Evolutionary conservation across 2,113 vertebrate species (phyloP).

Genomic region (Phyllostomus hastatus): DNA sequence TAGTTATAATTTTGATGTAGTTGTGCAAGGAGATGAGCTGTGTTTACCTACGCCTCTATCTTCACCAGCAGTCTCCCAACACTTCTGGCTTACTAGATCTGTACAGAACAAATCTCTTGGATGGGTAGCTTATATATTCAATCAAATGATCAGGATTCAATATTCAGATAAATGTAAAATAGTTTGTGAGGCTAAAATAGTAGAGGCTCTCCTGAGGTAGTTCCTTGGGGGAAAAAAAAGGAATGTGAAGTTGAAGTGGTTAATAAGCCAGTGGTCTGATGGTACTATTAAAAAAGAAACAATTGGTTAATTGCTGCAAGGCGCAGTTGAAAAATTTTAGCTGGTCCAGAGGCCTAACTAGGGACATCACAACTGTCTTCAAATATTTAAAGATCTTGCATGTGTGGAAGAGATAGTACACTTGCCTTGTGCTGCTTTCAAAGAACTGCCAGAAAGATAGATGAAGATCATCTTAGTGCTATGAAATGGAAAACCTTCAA

Average conservation of each 20-base stretch:
- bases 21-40: too few species aligned
- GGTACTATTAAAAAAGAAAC: neutral
- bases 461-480: neutral
- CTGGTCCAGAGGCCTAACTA: neutral
- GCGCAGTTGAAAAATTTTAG: neutral
- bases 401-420: neutral
- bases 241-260: neutral
- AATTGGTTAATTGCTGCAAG: neutral
- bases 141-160: neutral
- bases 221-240: neutral
- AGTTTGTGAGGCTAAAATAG: neutral
- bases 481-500: neutral
- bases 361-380: neutral
- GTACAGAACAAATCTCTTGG: neutral
- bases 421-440: neutral
- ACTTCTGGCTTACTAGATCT: neutral
- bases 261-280: neutral
- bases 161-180: neutral
- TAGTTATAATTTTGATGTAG: too few species aligned
- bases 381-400: neutral
- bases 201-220: neutral
- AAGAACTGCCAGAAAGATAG: neutral
- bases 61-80: too few species aligned
- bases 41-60: too few species aligned
- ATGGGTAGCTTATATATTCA: neutral